phyloP scores from a whole-genome alignment of 2,888 invertebrate genomes.

The Dexiosoma caninum region DNA sequence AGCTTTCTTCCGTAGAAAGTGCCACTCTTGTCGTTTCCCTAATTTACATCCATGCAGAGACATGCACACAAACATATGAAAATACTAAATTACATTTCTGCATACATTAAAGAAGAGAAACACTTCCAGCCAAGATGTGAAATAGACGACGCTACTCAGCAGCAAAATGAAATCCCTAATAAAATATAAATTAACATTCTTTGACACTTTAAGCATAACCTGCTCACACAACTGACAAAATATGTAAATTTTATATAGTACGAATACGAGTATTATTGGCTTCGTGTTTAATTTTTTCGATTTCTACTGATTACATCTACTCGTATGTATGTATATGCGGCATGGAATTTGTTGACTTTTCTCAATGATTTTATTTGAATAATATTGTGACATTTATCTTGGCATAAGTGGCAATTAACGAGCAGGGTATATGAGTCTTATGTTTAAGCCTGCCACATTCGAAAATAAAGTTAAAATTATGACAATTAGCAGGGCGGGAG shows the following conservation, averaged over 20 bases:
- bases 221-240: constrained; percentile 10
- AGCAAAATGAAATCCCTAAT: constrained; percentile 16
- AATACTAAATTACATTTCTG: constrained; percentile 14
- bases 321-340: not conserved
- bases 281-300: not conserved
- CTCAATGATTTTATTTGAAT: constrained; percentile 27
- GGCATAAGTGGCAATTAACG: constrained; percentile 52
- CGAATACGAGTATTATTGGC: not conserved
- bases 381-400: constrained; percentile 63
- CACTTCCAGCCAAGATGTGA: constrained; percentile 9
- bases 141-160: not conserved
- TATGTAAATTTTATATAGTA: constrained; percentile 27
- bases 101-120: not conserved
- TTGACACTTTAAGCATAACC: constrained; percentile 46
- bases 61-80: not conserved
- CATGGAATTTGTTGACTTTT: not conserved
- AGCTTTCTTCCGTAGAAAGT: constrained; percentile 18
- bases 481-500: constrained; percentile 22
- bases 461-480: constrained; percentile 41
- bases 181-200: constrained; percentile 56
- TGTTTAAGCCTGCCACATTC: constrained; percentile 35
- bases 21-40: too few species aligned
- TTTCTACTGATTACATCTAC: not conserved
- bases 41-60: too few species aligned
- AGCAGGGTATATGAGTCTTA: constrained; percentile 5